These are phyloP conservation scores for Cataglyphis albicans DNA, from an alignment of 2,888 invertebrate species.

Conservation along the genomic window DNA sequence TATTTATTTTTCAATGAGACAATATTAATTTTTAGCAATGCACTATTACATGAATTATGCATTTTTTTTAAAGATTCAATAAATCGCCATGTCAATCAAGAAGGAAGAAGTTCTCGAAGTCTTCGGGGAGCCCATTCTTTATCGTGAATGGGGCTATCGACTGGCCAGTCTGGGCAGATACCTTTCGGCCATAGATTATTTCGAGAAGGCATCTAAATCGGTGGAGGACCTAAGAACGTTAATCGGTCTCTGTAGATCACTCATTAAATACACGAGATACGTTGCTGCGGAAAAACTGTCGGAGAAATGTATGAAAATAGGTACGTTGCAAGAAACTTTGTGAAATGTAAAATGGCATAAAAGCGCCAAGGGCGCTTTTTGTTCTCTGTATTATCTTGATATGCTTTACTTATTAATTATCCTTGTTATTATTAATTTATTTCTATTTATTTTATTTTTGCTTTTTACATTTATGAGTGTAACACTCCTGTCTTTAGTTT, in stretches of 20 bases:
- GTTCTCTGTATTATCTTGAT: neutral
- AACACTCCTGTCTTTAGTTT: neutral
- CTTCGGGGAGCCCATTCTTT: conserved; percentile 75
- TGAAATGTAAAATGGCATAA: neutral
- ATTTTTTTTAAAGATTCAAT: neutral
- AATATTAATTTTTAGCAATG: neutral
- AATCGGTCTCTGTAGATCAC: conserved; percentile 75
- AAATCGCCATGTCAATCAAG: conserved; percentile 53
- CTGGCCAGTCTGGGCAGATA: conserved; percentile 70
- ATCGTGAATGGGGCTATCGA: conserved; percentile 81
- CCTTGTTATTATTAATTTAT: neutral
- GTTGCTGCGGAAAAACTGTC: conserved; percentile 73
- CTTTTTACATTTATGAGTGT: neutral
- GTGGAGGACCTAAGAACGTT: conserved; percentile 75
- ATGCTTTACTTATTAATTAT: neutral
- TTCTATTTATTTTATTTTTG: neutral
- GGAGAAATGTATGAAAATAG: conserved; percentile 77
- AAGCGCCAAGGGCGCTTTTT: neutral
- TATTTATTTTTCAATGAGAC: neutral
- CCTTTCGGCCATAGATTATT: conserved; percentile 74
- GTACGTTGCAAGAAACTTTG: conserved; percentile 63
- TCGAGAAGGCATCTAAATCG: conserved; percentile 74
- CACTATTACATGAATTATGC: neutral
- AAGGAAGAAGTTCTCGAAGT: conserved; percentile 63
- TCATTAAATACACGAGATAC: conserved; percentile 77